phyloP scores from a whole-genome alignment of 2,113 vertebrate species.

The Neotoma lepida region DNA sequence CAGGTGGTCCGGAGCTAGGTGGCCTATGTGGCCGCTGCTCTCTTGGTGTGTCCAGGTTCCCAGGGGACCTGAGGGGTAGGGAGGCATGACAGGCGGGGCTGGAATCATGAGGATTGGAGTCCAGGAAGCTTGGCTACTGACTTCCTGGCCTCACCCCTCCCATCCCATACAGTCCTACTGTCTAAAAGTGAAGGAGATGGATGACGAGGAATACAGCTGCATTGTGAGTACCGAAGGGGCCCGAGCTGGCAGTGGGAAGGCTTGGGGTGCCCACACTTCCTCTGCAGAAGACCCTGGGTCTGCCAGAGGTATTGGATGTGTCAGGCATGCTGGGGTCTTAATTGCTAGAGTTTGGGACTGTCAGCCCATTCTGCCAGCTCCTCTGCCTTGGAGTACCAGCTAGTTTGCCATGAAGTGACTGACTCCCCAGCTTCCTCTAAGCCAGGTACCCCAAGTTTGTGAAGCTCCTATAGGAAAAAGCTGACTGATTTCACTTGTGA shows the following conservation, averaged over 20 bases:
- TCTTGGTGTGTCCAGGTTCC: neutral
- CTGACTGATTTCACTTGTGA: neutral
- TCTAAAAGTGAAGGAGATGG: slow-evolving; percentile 99
- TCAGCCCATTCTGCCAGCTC: fast-evolving
- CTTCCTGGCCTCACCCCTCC: neutral
- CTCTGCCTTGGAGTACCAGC: neutral
- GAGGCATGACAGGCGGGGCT: neutral
- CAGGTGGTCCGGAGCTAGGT: neutral
- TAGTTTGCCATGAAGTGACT: fast-evolving
- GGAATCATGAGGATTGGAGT: fast-evolving
- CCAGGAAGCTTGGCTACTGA: neutral
- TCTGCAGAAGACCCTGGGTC: neutral
- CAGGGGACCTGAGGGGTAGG: neutral
- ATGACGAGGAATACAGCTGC: slow-evolving; percentile 98
- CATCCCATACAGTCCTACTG: slow-evolving; percentile 92
- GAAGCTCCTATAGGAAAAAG: neutral
- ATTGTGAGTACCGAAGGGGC: slow-evolving; percentile 89
- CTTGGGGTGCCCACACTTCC: fast-evolving
- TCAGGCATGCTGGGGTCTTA: neutral
- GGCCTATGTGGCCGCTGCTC: neutral
- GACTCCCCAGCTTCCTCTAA: fast-evolving
- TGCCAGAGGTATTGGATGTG: neutral
- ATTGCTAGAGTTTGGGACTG: neutral
- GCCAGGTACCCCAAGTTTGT: neutral
- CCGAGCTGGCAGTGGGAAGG: fast-evolving